Evolutionary conservation across 64 coral and sea anemone species (phyloP).

Genomic region (Orbicella faveolata): DNA sequence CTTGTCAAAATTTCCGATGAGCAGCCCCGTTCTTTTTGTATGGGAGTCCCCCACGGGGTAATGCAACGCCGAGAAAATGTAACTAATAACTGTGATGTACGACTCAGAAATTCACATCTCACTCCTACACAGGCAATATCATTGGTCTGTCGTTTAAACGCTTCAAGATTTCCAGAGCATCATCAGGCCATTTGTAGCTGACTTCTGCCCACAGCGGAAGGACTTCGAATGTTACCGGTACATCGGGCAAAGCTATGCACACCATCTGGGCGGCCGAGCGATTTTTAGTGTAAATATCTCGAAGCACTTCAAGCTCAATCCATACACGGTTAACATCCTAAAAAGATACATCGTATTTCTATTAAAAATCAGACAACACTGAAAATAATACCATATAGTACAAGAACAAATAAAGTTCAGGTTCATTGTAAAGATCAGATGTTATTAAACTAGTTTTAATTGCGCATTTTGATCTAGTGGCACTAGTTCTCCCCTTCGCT

Average conservation of each 20-base stretch:
- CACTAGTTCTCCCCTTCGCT: too few relatives aligned
- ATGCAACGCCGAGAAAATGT: too few relatives aligned
- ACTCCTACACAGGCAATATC: constrained; percentile 8
- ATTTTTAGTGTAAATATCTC: constrained; percentile 28
- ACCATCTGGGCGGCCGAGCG: constrained; percentile 40
- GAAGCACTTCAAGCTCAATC: constrained; percentile 31
- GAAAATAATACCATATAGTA: too few relatives aligned
- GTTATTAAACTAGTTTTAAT: too few relatives aligned
- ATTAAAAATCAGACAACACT: too few relatives aligned
- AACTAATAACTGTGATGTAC: background rate
- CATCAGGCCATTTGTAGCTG: constrained; percentile 22
- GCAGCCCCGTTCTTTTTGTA: background rate
- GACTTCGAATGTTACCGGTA: background rate
- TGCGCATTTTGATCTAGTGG: too few relatives aligned
- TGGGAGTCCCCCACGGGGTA: too few relatives aligned
- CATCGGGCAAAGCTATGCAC: background rate
- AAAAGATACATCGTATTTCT: background rate
- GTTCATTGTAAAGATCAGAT: too few relatives aligned
- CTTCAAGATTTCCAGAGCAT: constrained; percentile 24
- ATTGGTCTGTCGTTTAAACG: constrained; percentile 20
- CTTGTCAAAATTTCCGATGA: background rate
- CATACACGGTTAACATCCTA: constrained; percentile 29
- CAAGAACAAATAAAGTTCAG: too few relatives aligned
- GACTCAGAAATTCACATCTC: background rate
- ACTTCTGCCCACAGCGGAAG: constrained; percentile 18